Base-by-base conservation (phyloP, 2,888 invertebrate species). In the Poecilus cupreus region DNA sequence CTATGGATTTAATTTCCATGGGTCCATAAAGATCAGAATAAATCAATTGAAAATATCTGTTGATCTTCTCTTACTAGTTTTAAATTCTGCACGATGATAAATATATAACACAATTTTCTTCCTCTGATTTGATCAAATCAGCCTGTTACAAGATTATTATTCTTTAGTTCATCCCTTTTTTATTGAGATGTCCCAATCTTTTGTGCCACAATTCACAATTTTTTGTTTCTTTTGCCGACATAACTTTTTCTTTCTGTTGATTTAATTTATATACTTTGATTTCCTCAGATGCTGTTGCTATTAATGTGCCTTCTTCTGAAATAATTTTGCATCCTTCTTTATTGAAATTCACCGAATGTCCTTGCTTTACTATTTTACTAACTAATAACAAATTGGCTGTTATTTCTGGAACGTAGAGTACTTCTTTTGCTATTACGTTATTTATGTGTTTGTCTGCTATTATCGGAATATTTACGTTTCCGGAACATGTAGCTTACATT, bases 131-230 rank as follows among this genome's bases (percentile, higher is more conserved):
- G n/a, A n/a, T n/a, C n/a, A n/a, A n/a, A n/a, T n/a, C n/a, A n/a
- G n/a, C n/a, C n/a, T n/a, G n/a, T n/a, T n/a, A n/a, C n/a, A n/a
- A n/a, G n/a, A n/a, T n/a, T n/a, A n/a, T n/a, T n/a, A n/a, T n/a
- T n/a, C n/a, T n/a, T n/a, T n/a, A n/a, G n/a, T n/a, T n/a, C n/a
- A n/a, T n/a, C n/a, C n/a, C n/a, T n/a, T n/a, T n/a, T n/a, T n/a
- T n/a, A n/a, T n/a, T n/a, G n/a, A n/a, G n/a, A n/a, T n/a, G n/a
- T n/a, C 86, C 86, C 57, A 79, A 26, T 3, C 81, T 72, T 54
- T 77, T 10, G 11, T 81, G 16, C 84, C 82, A 78, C 83, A 85
- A 4, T 81, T 75, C 4, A 82, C 51, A 16, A 86, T 83, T 8
- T 82, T 70, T 0, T 82, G 20, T 32, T 60, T 6, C n/a, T n/a